Percentiles rank a stretch among this genome's conserved stretches.
phyloP scores from a whole-genome alignment of 2,888 invertebrate species.

The Rhyacophila evoluta region DNA sequence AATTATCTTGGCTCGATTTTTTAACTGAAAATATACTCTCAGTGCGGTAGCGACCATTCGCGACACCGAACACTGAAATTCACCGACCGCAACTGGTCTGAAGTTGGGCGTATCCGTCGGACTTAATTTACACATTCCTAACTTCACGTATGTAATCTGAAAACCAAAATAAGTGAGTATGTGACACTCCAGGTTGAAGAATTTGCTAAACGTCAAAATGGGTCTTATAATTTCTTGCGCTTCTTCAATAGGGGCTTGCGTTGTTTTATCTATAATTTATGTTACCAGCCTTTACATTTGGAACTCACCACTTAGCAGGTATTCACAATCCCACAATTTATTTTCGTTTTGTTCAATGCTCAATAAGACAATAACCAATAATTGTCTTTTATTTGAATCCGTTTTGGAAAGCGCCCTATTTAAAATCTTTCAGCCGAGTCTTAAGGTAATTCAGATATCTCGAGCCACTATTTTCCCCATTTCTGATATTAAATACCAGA shows the following conservation, averaged over 20 bases:
- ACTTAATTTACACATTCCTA: conserved; percentile 34
- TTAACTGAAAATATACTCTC: conserved; percentile 47
- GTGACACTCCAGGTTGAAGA: conserved; percentile 36
- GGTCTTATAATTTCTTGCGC: conserved; percentile 56
- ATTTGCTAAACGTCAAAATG: conserved; percentile 44
- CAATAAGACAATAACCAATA: too few relatives aligned
- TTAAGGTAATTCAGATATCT: background rate
- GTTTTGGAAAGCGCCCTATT: background rate
- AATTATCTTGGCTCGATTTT: conserved; percentile 31
- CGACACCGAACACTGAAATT: conserved; percentile 44
- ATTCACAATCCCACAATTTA: conserved; percentile 54
- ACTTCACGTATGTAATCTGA: conserved; percentile 34
- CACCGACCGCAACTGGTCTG: conserved; percentile 51
- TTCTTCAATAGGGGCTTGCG: conserved; percentile 74
- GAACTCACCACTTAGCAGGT: conserved; percentile 83
- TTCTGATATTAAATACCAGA: too few relatives aligned
- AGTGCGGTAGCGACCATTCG: conserved; percentile 43
- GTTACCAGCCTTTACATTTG: conserved; percentile 91
- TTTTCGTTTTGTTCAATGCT: conserved; percentile 20
- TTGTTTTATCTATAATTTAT: conserved; percentile 82
- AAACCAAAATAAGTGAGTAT: conserved; percentile 43
- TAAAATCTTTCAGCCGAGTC: too few relatives aligned
- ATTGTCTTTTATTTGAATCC: background rate
- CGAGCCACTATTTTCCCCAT: background rate
- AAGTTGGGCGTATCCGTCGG: conserved; percentile 47